A percentile compares a stretch with the other conserved stretches of the same genome.
These are phyloP conservation scores for Tiphia femorata DNA, from an alignment of 2,888 invertebrate species.

Conservation along the genomic window DNA sequence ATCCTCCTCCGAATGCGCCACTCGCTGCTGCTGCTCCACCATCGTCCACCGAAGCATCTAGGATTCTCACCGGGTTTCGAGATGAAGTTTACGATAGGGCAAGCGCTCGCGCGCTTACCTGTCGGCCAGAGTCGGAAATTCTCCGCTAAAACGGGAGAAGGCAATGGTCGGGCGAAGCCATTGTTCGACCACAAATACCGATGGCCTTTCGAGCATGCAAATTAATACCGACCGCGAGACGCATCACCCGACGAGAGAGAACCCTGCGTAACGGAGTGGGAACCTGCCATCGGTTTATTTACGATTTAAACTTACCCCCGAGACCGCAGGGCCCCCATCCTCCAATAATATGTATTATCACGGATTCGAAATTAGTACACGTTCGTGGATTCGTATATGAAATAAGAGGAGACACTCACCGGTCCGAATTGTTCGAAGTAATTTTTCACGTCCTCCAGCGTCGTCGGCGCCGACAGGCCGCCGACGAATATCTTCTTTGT, in stretches of 20 bases:
- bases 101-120: neutral
- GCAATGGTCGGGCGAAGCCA: neutral
- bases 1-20: constrained; percentile 1
- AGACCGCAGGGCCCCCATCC: too few relatives aligned
- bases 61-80: neutral
- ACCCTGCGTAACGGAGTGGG: too few relatives aligned
- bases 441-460: constrained; percentile 99
- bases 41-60: neutral
- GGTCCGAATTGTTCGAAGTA: constrained; percentile 99
- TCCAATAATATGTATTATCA: too few relatives aligned
- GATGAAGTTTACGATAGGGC: constrained; percentile 6
- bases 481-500: constrained; percentile 99
- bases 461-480: constrained; percentile 98
- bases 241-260: neutral
- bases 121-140: neutral
- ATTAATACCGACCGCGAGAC: too few relatives aligned
- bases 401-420: constrained; percentile 77
- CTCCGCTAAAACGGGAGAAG: neutral
- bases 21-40: neutral
- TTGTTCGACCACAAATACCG: too few relatives aligned
- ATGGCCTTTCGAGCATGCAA: neutral
- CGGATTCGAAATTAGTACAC: too few relatives aligned
- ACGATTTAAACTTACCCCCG: too few relatives aligned
- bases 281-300: too few relatives aligned
- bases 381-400: neutral